Conservation (phyloP, 30 jellyfish, hydroid and myxozoan genomes). For the Turritopsis rubra region DNA sequence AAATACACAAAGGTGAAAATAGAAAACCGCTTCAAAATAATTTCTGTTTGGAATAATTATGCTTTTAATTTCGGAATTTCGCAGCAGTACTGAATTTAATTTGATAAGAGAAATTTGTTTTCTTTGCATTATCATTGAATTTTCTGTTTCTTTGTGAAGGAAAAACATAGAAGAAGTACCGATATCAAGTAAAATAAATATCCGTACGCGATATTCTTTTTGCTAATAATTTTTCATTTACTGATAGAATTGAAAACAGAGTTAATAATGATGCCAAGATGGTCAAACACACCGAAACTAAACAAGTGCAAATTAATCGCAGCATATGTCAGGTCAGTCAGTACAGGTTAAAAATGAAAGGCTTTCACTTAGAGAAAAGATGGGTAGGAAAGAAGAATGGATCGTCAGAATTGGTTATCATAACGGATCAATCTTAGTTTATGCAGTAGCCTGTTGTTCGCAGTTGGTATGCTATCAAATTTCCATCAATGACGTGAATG, state of each 20-base stretch:
- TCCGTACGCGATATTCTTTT: background rate
- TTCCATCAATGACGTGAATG: too few species aligned
- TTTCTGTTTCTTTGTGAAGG: background rate
- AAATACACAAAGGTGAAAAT: background rate
- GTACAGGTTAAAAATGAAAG: too few species aligned
- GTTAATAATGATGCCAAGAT: background rate
- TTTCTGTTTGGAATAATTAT: background rate
- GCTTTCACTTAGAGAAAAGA: too few species aligned
- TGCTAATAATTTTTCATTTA: too few species aligned
- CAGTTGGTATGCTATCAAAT: too few species aligned
- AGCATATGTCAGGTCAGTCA: too few species aligned
- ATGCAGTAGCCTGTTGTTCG: too few species aligned
- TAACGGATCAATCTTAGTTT: too few species aligned
- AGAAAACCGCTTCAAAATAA: background rate
- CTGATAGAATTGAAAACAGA: background rate
- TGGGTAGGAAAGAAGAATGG: too few species aligned
- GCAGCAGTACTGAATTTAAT: background rate
- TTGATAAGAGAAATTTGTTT: background rate
- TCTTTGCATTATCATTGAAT: background rate
- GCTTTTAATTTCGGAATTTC: background rate
- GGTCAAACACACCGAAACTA: background rate
- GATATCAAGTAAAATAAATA: background rate
- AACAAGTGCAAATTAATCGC: too few species aligned
- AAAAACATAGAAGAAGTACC: background rate
- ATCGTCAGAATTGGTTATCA: too few species aligned